These are phyloP conservation scores for Microchirus variegatus DNA, from an alignment of 2,797 vertebrate species.

Conservation along the genomic window DNA sequence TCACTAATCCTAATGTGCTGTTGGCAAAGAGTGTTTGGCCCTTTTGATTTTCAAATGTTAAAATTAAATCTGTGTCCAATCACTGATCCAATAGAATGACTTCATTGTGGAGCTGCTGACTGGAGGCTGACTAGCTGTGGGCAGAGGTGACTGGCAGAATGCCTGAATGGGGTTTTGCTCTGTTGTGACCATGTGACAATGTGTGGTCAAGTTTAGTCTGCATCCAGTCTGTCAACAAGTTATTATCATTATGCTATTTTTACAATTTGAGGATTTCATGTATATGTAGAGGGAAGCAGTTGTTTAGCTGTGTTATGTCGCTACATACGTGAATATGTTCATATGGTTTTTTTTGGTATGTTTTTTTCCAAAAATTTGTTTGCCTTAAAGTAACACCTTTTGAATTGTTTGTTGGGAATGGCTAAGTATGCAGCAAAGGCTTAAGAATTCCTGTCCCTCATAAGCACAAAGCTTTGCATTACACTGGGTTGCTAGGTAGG, in stretches of 20 bases:
- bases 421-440: no score
- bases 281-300: no score
- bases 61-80: constrained; percentile 44
- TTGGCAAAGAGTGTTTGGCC: constrained; percentile 21
- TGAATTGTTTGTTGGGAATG: no score
- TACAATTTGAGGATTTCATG: background rate
- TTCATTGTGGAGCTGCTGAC: constrained; percentile 56
- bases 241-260: constrained; percentile 32
- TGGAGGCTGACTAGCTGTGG: constrained; percentile 34
- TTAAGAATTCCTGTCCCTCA: no score
- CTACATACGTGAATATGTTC: background rate
- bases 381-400: no score
- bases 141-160: constrained; percentile 61
- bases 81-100: constrained; percentile 49
- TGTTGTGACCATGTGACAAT: constrained; percentile 69
- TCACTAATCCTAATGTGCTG: constrained; percentile 23
- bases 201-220: constrained; percentile 52
- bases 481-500: background rate
- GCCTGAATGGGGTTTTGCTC: constrained; percentile 54
- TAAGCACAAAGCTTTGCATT: constrained; percentile 10
- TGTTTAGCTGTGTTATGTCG: no score
- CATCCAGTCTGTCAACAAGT: constrained; percentile 39
- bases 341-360: no score
- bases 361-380: no score
- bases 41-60: constrained; percentile 23